A percentile compares a stretch with the other conserved stretches of the same genome.
Conservation (phyloP, 2,888 invertebrate species). For the Tenthredo distinguenda region DNA sequence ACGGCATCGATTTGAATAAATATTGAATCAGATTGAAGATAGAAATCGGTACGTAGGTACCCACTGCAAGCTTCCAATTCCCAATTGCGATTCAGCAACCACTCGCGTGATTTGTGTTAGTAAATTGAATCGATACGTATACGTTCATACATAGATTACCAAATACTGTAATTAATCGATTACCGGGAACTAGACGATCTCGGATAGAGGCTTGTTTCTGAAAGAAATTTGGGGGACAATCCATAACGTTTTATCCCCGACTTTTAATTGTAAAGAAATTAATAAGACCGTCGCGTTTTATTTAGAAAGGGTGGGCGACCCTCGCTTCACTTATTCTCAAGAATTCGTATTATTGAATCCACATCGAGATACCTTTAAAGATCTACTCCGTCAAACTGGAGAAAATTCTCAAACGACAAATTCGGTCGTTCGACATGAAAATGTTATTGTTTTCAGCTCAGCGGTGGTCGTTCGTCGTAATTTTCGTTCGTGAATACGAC, state of each 20-base stretch:
- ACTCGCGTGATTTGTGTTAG: neutral
- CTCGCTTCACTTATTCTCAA: neutral
- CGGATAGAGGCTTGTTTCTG: neutral
- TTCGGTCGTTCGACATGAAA: neutral
- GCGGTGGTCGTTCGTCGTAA: slow-evolving; percentile 9
- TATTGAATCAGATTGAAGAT: slow-evolving; percentile 13
- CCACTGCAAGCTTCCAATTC: neutral
- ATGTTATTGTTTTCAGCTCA: slow-evolving; percentile 14
- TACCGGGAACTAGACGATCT: too few relatives aligned
- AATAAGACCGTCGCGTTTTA: neutral
- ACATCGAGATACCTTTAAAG: neutral
- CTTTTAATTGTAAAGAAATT: neutral
- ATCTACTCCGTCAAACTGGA: neutral
- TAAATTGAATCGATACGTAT: slow-evolving; percentile 12
- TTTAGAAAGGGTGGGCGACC: neutral
- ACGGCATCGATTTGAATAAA: slow-evolving; percentile 1
- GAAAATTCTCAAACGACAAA: neutral
- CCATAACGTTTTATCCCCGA: neutral
- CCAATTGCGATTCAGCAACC: slow-evolving; percentile 15
- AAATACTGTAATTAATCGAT: slow-evolving; percentile 4
- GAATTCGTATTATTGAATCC: neutral
- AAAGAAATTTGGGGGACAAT: neutral
- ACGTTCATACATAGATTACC: neutral
- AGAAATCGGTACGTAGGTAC: neutral
- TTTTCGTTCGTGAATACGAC: slow-evolving; percentile 5